Conservation (phyloP, 1,140 invertebrate species). For the Drosophila mauritiana region DNA sequence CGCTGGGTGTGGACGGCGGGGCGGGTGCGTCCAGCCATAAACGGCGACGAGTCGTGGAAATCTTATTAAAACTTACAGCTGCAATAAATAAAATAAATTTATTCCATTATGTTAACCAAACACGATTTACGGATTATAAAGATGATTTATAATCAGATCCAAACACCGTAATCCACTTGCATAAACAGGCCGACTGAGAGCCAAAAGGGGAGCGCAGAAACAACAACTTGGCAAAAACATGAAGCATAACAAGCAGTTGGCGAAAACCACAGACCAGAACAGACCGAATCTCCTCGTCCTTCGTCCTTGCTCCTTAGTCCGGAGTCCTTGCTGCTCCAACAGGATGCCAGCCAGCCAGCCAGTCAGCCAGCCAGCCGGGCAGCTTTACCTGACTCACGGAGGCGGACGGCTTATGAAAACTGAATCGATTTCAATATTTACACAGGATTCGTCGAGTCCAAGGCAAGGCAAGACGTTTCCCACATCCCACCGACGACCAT, state of each 20-base stretch:
- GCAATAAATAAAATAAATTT: conserved; percentile 84
- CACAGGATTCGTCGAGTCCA: conserved; percentile 42
- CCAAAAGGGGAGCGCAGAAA: conserved; percentile 21
- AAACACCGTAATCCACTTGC: conserved; percentile 83
- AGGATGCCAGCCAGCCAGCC: conserved; percentile 44
- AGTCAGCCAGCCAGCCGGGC: conserved; percentile 12
- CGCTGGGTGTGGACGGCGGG: neutral
- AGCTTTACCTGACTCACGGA: conserved; percentile 28
- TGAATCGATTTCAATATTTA: conserved; percentile 83
- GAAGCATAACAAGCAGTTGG: conserved; percentile 70
- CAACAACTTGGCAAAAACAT: conserved; percentile 77
- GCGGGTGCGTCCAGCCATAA: conserved; percentile 13
- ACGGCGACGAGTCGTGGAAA: conserved; percentile 66
- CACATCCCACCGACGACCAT: neutral
- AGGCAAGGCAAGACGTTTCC: conserved; percentile 19
- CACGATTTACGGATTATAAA: conserved; percentile 83
- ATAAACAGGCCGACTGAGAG: conserved; percentile 62
- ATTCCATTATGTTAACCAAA: conserved; percentile 84
- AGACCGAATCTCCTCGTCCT: conserved; percentile 6
- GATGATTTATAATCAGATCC: conserved; percentile 83
- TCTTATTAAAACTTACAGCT: conserved; percentile 83
- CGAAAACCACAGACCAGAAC: conserved; percentile 55
- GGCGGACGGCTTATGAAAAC: conserved; percentile 61
- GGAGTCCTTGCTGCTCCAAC: conserved; percentile 10
- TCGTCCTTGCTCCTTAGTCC: neutral